Base-by-base conservation (phyloP, 1,140 invertebrate genomes). In the Potamilus streckersoni region DNA sequence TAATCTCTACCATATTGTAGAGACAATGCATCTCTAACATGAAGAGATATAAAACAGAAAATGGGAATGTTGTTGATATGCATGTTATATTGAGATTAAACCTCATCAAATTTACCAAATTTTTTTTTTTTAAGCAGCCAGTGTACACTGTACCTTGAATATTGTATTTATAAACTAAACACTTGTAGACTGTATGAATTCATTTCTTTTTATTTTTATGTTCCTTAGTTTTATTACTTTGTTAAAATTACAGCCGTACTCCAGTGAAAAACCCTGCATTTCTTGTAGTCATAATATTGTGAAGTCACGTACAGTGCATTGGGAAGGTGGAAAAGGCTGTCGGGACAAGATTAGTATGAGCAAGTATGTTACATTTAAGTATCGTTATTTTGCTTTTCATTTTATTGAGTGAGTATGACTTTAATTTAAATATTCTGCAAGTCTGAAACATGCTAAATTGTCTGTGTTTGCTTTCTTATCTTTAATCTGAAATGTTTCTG, bases 301-400 rank as follows among this genome's bases (percentile, higher is more conserved):
- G 6, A 85, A 85, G 67, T 71, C 82, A 15, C 74, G 74, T 49
- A 83, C 86, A 11, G 61, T 81, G 12, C 88, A 90, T 75, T 91
- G 90, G 90, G 90, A 91, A 81, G 90, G 90, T 63, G 90, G 90
- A 0, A 81, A 82, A 72, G 90, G 90, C 2, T 91, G 90, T 76
- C 79, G 90, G 15, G 86, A 91, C 82, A 88, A 87, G 79, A 83
- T 89, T 13, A 73, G 80, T n/a, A 91, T 91, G 90, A 83, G 81
- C 80, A 86, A 75, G 87, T 87, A 74, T 72, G 78, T 75, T 63
- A 56, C 17, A 19, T 16, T n/a, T 12, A 61, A 19, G 6, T n/a
- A 19, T 23, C 23, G 2, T 61, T 61, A 20, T 62, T 23, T n/a
- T 23, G 23, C 23, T 62, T n/a, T 62, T 19, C 13, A 62, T 23